phyloP scores from a whole-genome alignment of 2,888 invertebrate genomes.

The Andrena chrysosceles region DNA sequence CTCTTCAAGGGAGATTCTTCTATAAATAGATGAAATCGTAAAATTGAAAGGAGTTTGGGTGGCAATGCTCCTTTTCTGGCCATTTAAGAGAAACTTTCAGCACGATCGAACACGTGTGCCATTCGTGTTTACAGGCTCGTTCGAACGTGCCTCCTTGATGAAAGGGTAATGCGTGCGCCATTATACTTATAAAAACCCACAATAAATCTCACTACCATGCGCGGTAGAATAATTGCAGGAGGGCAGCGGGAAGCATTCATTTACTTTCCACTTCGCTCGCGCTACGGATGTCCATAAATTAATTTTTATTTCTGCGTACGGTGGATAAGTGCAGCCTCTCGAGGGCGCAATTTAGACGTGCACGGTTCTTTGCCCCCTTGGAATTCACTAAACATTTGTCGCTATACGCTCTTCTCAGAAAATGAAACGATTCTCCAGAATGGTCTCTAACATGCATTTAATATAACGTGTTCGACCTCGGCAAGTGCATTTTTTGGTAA shows the following conservation, averaged over 20 bases:
- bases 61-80: slow-evolving; percentile 37
- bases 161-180: slow-evolving; percentile 53
- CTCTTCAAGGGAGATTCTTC: no score
- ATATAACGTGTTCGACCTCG: no score
- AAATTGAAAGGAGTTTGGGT: slow-evolving; percentile 9
- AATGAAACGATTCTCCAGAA: not conserved
- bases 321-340: not conserved
- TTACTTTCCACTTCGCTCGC: slow-evolving; percentile 43
- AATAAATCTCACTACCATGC: slow-evolving; percentile 48
- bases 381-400: not conserved
- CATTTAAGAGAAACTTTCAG: slow-evolving; percentile 38
- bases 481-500: no score
- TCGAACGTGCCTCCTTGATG: slow-evolving; percentile 44
- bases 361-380: not conserved
- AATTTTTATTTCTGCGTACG: slow-evolving; percentile 10
- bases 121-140: slow-evolving; percentile 43
- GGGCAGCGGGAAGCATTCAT: slow-evolving; percentile 39
- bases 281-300: slow-evolving; percentile 36
- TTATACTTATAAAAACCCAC: slow-evolving; percentile 52
- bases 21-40: not conserved
- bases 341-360: slow-evolving; percentile 8
- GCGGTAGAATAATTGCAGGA: slow-evolving; percentile 48
- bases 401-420: not conserved
- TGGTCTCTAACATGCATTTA: not conserved
- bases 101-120: slow-evolving; percentile 47